These are phyloP conservation scores for Parnassius orleans DNA, from an alignment of 2,888 invertebrate species.

Conservation along the genomic window DNA sequence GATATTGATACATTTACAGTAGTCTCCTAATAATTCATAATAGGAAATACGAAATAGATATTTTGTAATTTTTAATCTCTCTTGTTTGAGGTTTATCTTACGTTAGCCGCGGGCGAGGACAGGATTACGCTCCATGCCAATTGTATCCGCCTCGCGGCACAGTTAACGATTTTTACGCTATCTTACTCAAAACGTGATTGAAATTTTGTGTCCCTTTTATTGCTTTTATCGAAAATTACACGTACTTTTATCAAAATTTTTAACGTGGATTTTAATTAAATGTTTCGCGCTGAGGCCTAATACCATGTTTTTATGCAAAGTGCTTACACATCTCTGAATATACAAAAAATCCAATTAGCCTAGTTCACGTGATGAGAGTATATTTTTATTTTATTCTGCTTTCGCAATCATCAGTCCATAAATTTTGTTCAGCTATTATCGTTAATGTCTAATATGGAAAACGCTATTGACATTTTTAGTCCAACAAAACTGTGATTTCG, in stretches of 20 bases:
- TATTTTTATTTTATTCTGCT: too few species aligned
- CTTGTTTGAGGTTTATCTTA: slow-evolving; percentile 23
- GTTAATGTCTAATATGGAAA: too few species aligned
- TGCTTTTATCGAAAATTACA: slow-evolving; percentile 22
- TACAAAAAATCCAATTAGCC: too few species aligned
- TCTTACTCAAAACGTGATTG: slow-evolving; percentile 25
- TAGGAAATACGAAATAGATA: slow-evolving; percentile 3
- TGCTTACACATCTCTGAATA: too few species aligned
- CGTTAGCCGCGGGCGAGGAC: slow-evolving; percentile 25
- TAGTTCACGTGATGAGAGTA: too few species aligned
- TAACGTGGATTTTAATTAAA: slow-evolving; percentile 7
- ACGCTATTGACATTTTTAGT: too few species aligned
- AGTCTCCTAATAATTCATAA: background rate
- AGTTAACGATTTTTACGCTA: slow-evolving; percentile 26
- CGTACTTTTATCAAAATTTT: slow-evolving; percentile 5
- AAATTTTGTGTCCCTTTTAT: slow-evolving; percentile 23
- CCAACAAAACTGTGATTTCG: too few species aligned
- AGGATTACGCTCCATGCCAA: slow-evolving; percentile 23
- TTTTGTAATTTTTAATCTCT: slow-evolving; percentile 24
- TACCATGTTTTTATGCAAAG: too few species aligned
- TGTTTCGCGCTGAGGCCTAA: background rate
- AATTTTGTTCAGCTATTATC: too few species aligned
- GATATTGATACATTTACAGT: background rate
- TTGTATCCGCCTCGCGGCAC: slow-evolving; percentile 26
- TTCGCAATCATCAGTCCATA: too few species aligned